Conservation (phyloP, 2,113 vertebrate genomes). For the Macheiramphus alcinus region DNA sequence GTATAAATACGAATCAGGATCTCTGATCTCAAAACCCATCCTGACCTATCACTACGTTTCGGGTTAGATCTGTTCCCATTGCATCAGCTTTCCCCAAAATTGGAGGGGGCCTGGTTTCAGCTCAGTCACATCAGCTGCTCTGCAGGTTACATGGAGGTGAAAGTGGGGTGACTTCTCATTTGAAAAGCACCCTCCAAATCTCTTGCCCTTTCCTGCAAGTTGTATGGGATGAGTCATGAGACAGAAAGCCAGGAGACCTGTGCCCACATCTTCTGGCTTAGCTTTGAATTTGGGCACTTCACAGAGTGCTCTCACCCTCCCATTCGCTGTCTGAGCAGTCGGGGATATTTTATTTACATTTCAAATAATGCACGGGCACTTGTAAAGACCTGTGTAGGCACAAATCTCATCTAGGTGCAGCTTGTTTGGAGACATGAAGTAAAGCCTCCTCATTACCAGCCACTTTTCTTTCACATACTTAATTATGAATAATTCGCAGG, state of each 20-base stretch:
- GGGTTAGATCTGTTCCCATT: rapidly evolving
- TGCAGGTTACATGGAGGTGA: background rate
- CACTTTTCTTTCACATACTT: background rate
- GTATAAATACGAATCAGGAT: background rate
- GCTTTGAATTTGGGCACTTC: background rate
- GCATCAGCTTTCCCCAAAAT: background rate
- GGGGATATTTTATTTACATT: background rate
- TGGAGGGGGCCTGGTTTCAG: background rate
- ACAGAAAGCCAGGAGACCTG: background rate
- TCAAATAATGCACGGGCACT: background rate
- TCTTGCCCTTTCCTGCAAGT: background rate
- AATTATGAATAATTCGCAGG: background rate
- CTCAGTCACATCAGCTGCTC: background rate
- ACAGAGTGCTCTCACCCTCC: background rate
- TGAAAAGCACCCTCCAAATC: background rate
- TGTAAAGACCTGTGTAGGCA: background rate
- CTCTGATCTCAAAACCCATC: background rate
- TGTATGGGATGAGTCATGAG: background rate
- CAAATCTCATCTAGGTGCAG: background rate
- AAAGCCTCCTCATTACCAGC: background rate
- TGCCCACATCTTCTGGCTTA: background rate
- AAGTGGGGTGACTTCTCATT: background rate
- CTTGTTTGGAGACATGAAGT: background rate
- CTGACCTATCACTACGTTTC: rapidly evolving
- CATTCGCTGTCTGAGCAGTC: background rate